Base-by-base conservation (phyloP, 2,113 vertebrate species). In the Etheostoma spectabile region DNA sequence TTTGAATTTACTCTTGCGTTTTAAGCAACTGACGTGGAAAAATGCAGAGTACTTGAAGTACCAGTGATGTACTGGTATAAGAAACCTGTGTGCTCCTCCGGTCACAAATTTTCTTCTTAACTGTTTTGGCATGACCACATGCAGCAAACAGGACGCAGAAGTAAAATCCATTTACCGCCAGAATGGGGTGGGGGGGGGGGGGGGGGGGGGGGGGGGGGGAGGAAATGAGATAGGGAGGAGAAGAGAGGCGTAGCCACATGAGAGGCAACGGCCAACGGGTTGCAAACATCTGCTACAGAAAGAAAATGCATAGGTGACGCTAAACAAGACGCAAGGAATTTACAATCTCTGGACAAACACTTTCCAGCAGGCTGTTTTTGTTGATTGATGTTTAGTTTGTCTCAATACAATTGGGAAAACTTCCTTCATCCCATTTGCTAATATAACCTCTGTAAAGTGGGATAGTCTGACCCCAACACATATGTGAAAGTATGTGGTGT, bases 151-250 rank as follows among this genome's bases (percentile, higher is more conserved):
- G 83, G 80, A 84, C 60, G 59, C 83, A 79, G 56, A 88, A 63
- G 81, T 80, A 76, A 88, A 87, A 86, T 51, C 72, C 51, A 78
- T 88, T 88, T 90, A 69, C 86, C 16, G 6, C 30, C 63, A 82
- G 56, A 80, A 77, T 57, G 30, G 59, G 27, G 27, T 1, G 59
- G 51, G 8, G 30, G 67, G 60, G 51, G 24, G 48, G 82, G 69
- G 27, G 27, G 27, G 59, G 51, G 8, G 30, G 67, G 27, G 27
- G 27, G 59, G 51, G 8, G 30, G 67, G 60, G 51, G 24, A 52
- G 82, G 69, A 80, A 82, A 79, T 74, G 65, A 84, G 61, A 52
- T 8, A 49, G 55, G 53, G 55, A 52, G 65, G 57, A 59, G 61
- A 13, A 59, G 51, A 38, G 35, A 74, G 42, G 38, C 73, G 62